phyloP scores from a whole-genome alignment of 2,888 invertebrate species.

The Drosophila mimica region DNA sequence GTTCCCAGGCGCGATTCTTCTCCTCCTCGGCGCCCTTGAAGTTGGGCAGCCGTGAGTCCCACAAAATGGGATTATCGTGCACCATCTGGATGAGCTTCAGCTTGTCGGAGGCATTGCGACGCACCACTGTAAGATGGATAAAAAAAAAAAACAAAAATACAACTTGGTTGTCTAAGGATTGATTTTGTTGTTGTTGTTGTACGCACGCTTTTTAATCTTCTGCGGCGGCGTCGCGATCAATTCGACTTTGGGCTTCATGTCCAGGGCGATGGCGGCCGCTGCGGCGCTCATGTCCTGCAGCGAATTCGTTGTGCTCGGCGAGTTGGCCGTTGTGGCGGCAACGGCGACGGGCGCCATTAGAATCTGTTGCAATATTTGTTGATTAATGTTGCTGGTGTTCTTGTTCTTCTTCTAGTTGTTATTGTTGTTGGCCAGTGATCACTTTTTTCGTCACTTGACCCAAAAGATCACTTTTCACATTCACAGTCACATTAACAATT shows the following conservation, averaged over 20 bases:
- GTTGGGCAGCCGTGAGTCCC: slow-evolving; percentile 83
- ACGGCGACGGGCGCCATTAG: slow-evolving; percentile 71
- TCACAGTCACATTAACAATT: slow-evolving; percentile 31
- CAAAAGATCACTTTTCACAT: slow-evolving; percentile 46
- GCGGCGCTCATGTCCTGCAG: slow-evolving; percentile 79
- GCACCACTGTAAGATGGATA: slow-evolving; percentile 76
- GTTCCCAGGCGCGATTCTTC: slow-evolving; percentile 84
- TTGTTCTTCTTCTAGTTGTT: slow-evolving; percentile 12
- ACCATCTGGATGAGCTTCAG: slow-evolving; percentile 84
- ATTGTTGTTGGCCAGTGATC: slow-evolving; percentile 40
- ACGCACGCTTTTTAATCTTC: slow-evolving; percentile 77
- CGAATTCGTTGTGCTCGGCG: slow-evolving; percentile 72
- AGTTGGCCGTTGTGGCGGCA: slow-evolving; percentile 52
- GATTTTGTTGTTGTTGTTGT: slow-evolving; percentile 1
- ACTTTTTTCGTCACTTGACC: slow-evolving; percentile 44
- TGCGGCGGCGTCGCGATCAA: slow-evolving; percentile 54
- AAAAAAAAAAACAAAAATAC: slow-evolving; percentile 6
- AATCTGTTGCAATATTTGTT: slow-evolving; percentile 48
- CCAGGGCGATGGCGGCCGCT: slow-evolving; percentile 79
- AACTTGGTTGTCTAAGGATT: slow-evolving; percentile 2
- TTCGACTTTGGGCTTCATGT: slow-evolving; percentile 78
- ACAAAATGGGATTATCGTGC: slow-evolving; percentile 83
- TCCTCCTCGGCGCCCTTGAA: slow-evolving; percentile 84
- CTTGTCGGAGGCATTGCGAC: slow-evolving; percentile 84
- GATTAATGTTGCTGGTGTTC: slow-evolving; percentile 43